Evolutionary conservation across 2,797 vertebrate genomes (phyloP), one percentile per base, ranked within the genome.

Genomic region (Ctenopoma kingsleyae): DNA sequence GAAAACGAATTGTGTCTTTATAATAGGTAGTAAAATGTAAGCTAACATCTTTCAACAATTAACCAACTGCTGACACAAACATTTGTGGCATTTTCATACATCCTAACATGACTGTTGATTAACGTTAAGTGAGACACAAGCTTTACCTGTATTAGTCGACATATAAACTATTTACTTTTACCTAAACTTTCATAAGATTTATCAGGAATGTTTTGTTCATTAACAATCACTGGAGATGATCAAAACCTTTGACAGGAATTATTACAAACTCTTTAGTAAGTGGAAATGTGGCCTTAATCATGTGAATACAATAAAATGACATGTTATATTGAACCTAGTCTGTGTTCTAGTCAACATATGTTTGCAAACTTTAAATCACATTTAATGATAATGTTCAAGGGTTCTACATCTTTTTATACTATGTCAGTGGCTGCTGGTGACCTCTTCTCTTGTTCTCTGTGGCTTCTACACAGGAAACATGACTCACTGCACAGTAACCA

Each of bases 381-480:
- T 8, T 44, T 44, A 19, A 49, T 38, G 1, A 22, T 3, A 36
- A 12, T 17, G 19, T 36, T 59, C n/a, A 23, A 1, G 47, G 9
- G 19, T 6, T 12, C 7, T 9, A 3, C n/a, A 22, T 15, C 13
- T 22, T 5, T n/a, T 22, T 5, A 17, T 7, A 11, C 7, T 13
- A 5, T 71, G 22, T 30, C 12, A 0, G 8, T 2, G 16, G 13
- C 10, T 43, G 46, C 12, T 40, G 23, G 41, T 19, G 15, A 38
- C 19, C 30, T 47, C 52, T 48, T 43, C 6, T 22, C 2, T 19
- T 43, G 16, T 8, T 43, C 11, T 17, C 32, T 8, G 3, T 51
- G 30, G 23, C 13, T 60, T 57, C 46, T 0, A 49, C 30, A 71
- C 40, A 50, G 56, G 32, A 75, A 68, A 48, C 23, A n/a, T 7